Base-by-base conservation (phyloP, 2,888 invertebrate species). In the Ceraclea dissimilis region DNA sequence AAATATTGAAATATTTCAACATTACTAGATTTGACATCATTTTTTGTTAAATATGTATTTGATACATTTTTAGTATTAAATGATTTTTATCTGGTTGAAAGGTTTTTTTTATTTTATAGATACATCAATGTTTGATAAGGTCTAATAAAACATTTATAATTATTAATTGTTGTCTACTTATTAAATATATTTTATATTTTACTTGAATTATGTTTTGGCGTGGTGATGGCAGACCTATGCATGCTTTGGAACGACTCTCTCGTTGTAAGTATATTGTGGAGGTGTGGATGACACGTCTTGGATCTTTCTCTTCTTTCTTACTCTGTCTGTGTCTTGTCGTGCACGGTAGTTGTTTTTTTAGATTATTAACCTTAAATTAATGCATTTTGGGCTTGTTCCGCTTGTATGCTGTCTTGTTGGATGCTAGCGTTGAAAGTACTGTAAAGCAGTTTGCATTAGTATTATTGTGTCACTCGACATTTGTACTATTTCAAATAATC, bases 191-290 rank as follows among this genome's bases (percentile, higher is more conserved):
- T 50, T 46, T 50, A 44, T 31, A 50, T 49, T 46, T 49, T 21
- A 51, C 31, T 19, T 20, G 46, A 46, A 57, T 57, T 57, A 49
- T 58, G 51, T 59, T 56, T 60, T 59, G 56, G 57, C 62, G 49
- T 56, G 54, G 56, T 56, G 59, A 51, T 60, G 61, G 68, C 77
- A 85, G 90, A 82, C 82, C 89, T 76, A 84, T 90, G 86, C 90
- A 90, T 87, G 91, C 90, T 75, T 84, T 91, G 83, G 88, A 87
- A 81, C 83, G 86, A 72, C 84, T 91, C 78, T 86, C 88, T 75
- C 86, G 86, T 85, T 91, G 90, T 91, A 88, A 91, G 91, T 91
- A 89, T 74, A 22, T 33, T 21, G 26, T 18, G 2, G 4, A 8
- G 39, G 39, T 39, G 39, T 16, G 39, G 39, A 39, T 39, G 39